Evolutionary conservation across 2,888 invertebrate genomes (phyloP), one percentile per base, ranked within the genome.

Genomic region (Apamea crenata): DNA sequence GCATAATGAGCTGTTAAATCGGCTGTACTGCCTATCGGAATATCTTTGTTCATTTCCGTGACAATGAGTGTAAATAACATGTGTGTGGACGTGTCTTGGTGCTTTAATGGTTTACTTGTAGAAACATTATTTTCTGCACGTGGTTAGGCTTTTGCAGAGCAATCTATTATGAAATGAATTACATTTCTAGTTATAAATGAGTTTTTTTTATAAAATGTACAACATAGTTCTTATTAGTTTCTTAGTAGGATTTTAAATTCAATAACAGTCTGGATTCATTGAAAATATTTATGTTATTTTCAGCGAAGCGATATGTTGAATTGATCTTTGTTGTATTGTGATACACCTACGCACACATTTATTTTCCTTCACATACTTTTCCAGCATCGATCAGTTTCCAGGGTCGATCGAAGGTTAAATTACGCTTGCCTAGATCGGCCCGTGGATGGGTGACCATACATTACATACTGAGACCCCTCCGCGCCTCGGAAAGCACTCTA

Each of bases 11-110:
- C 83, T 88, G 88, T 78, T 83, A 83, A 86, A 88, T 90, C 74
- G 83, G 65, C 80, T 88, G 83, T 68, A 80, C 88, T 70, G 88
- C 77, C 88, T 86, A 85, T 85, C 85, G 69, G 63, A 61, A 88
- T 82, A 88, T 88, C 88, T 85, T 88, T 82, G 88, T 88, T 77
- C 85, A 77, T 85, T 85, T 85, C 88, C 85, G 74, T 86, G 86
- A 85, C 85, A 88, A 86, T 86, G 50, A 85, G 70, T 88, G 86
- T 85, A 86, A 88, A 88, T 85, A 77, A 88, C 82, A 67, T 61
- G 59, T 77, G 47, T 65, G 47, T 44, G 63, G 65, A 71, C 77
- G 72, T 85, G 74, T 73, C 32, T 73, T 40, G 70, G 29, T 68
- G 25, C 59, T 32, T 56, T 77, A 77, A 85, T 77, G 69, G 40